A percentile compares a stretch with the other conserved stretches of the same genome.
Evolutionary conservation across 1,140 invertebrate genomes (phyloP).

Genomic region (Drosophila lowei): DNA sequence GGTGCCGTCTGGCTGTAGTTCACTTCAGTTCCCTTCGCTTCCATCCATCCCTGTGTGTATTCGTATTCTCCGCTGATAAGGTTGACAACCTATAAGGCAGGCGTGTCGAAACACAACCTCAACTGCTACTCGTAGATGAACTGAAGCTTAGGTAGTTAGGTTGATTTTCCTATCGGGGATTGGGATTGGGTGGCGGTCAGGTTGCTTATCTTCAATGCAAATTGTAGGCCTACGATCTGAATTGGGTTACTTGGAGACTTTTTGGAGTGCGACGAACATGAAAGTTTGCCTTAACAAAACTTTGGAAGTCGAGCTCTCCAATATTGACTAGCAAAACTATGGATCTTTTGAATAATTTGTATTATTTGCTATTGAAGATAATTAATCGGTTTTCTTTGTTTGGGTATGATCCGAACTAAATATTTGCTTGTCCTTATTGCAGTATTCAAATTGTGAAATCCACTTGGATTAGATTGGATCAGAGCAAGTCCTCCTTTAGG

Average conservation of each 20-base stretch:
- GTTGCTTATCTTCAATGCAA: slow-evolving; percentile 68
- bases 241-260: slow-evolving; percentile 58
- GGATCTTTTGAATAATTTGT: slow-evolving; percentile 7
- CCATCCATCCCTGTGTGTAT: slow-evolving; percentile 29
- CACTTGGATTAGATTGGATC: no score
- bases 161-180: slow-evolving; percentile 19
- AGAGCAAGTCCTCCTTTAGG: no score
- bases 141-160: slow-evolving; percentile 21
- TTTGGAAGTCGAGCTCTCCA: neutral
- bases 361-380: slow-evolving; percentile 12
- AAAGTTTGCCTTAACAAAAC: neutral
- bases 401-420: neutral
- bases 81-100: neutral
- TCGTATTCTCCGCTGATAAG: slow-evolving; percentile 68
- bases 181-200: slow-evolving; percentile 20
- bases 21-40: neutral
- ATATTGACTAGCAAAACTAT: slow-evolving; percentile 17
- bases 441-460: neutral
- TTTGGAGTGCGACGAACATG: slow-evolving; percentile 23
- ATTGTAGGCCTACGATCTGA: slow-evolving; percentile 47
- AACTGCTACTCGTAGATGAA: neutral
- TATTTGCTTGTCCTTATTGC: slow-evolving; percentile 9
- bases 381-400: slow-evolving; percentile 21
- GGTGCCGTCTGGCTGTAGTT: slow-evolving; percentile 15
- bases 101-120: slow-evolving; percentile 32